phyloP scores from a whole-genome alignment of 2,888 invertebrate genomes.

The Chymomyza caudatula region DNA sequence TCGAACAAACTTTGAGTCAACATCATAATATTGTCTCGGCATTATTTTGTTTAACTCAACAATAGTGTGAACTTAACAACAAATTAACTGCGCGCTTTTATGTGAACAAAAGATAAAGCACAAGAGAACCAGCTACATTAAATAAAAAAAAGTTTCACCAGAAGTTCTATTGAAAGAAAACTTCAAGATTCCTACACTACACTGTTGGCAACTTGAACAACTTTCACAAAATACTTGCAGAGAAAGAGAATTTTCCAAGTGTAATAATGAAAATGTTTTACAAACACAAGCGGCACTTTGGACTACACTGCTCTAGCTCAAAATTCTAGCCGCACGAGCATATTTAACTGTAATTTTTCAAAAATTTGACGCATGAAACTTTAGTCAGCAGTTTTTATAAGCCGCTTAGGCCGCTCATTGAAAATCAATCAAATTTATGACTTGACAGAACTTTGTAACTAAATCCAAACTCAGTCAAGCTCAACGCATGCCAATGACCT shows the following conservation, averaged over 20 bases:
- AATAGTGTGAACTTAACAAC: conserved; percentile 59
- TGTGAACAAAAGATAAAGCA: conserved; percentile 46
- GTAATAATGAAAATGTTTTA: conserved; percentile 42
- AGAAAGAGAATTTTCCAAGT: conserved; percentile 54
- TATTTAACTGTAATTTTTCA: conserved; percentile 52
- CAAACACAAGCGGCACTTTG: background rate
- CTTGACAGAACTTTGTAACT: conserved; percentile 52
- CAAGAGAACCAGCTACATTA: conserved; percentile 10
- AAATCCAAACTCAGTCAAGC: conserved; percentile 25
- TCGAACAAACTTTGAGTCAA: conserved; percentile 21
- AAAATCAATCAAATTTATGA: conserved; percentile 71
- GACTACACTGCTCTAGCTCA: background rate
- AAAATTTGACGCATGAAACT: conserved; percentile 19
- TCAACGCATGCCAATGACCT: conserved; percentile 59
- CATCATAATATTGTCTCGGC: background rate
- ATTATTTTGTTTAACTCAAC: conserved; percentile 23
- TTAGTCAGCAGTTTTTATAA: conserved; percentile 48
- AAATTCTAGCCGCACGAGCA: background rate
- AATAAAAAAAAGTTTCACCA: conserved; percentile 34
- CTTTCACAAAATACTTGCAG: conserved; percentile 33
- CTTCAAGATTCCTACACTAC: conserved; percentile 7
- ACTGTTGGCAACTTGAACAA: conserved; percentile 12
- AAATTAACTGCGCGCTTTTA: conserved; percentile 48
- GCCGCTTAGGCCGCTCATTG: conserved; percentile 63
- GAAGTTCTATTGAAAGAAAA: conserved; percentile 38